Percentiles rank a stretch among this genome's conserved stretches.
Conservation (phyloP, 2,113 vertebrate genomes). For the Thomomys bottae region DNA sequence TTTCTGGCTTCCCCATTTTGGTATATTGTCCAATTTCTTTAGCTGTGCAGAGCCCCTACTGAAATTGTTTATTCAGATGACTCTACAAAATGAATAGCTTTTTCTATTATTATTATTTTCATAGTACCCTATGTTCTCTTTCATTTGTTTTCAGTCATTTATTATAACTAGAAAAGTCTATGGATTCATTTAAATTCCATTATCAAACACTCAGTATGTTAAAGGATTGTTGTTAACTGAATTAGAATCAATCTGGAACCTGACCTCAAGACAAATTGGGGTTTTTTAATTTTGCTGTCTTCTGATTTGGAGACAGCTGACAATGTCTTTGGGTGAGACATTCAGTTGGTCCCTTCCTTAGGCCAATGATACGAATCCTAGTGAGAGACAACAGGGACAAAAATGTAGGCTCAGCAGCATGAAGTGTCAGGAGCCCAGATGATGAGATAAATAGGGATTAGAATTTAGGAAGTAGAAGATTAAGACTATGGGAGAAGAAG, state of each 20-base stretch:
- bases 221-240: too few species aligned
- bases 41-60: background rate
- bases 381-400: background rate
- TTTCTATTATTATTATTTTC: background rate
- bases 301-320: background rate
- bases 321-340: background rate
- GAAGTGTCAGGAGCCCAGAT: background rate
- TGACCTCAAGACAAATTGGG: background rate
- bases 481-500: background rate
- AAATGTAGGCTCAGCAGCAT: background rate
- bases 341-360: background rate
- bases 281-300: background rate
- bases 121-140: background rate
- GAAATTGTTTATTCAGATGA: background rate
- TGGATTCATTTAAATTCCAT: background rate
- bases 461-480: background rate
- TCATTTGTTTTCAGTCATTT: background rate
- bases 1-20: background rate
- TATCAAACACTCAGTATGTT: too few species aligned
- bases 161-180: background rate
- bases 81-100: background rate
- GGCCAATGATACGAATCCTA: background rate
- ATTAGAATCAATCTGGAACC: too few species aligned
- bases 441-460: background rate
- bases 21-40: background rate